Base-by-base conservation (phyloP, 2,797 vertebrate genomes). In the Graptemys geographica region DNA sequence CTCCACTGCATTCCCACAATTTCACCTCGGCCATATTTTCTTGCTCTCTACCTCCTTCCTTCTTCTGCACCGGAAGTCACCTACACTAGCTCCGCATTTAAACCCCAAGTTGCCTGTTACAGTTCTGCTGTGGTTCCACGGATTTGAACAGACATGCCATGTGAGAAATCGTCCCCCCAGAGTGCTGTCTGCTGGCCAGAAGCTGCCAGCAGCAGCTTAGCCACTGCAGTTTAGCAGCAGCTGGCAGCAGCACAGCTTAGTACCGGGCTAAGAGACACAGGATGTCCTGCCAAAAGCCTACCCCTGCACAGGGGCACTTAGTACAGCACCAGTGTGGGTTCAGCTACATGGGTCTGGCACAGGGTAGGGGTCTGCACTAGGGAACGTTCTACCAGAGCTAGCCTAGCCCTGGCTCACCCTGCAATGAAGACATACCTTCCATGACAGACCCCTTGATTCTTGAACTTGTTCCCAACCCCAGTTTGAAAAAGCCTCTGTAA, bases 241-340 rank as follows among this genome's bases (percentile, higher is more conserved):
- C 33, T n/a, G 88, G 59, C n/a, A 79, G 79, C 87, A 93, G 52
- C 49, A 83, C 92, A 94, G 90, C 65, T 78, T 23, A 91, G 51
- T 89, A 15, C 78, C 85, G 81, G 18, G 79, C 47, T 72, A 82
- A 5, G 53, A 56, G 83, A n/a, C n/a, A 51, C 18, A 28, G 11
- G 25, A 27, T 2, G 25, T 78, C 74, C 44, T 78, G 74, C 74
- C 7, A 94, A 74, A 91, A 90, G 80, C 41, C 19, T 56, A 15
- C 51, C 57, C 44, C 57, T 82, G 81, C 0, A 0, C 2, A 0
- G 15, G 47, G 4, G 55, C 1, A 37, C 19, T 23, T 0, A 55
- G 51, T 69, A 84, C 1, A 88, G 33, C 47, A 56, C 4, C 51
- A 74, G 55, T 0, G 0, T 56, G 65, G 69, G 53, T 49, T n/a